Conservation (phyloP, 2,113 vertebrate species). For the Peromyscus maniculatus region DNA sequence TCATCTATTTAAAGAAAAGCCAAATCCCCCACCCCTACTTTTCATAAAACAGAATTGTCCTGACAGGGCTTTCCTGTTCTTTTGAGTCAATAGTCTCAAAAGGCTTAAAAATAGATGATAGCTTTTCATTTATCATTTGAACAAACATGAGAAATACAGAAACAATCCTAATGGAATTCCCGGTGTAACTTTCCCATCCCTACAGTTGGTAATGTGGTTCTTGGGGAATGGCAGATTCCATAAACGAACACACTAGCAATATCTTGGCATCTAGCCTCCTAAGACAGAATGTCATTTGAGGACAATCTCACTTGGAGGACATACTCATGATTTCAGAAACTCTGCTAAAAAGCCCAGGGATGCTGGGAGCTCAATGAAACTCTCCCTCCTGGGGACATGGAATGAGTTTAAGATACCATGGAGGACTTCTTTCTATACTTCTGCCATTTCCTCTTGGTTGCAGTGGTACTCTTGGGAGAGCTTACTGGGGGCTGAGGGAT, state of each 20-base stretch:
- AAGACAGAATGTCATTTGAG: conserved; percentile 50
- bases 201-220: conserved; percentile 43
- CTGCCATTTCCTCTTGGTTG: neutral
- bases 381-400: neutral
- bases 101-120: conserved; percentile 78
- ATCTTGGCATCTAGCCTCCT: conserved; percentile 19
- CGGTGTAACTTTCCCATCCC: conserved; percentile 52
- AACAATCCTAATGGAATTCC: conserved; percentile 52
- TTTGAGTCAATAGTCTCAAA: conserved; percentile 40
- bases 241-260: neutral
- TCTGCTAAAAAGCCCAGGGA: neutral
- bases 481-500: neutral
- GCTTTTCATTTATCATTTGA: conserved; percentile 72
- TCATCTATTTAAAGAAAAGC: conserved; percentile 68
- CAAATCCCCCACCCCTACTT: conserved; percentile 63
- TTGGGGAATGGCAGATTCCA: neutral
- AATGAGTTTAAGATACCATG: neutral
- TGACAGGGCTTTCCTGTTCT: conserved; percentile 77
- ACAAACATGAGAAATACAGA: conserved; percentile 75
- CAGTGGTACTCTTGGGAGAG: neutral
- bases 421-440: neutral
- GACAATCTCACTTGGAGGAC: conserved; percentile 27
- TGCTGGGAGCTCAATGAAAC: neutral
- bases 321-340: conserved; percentile 28
- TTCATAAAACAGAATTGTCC: conserved; percentile 56